phyloP scores from a whole-genome alignment of 35 echinoderm and acorn worm genomes.

The Nesometra sesokonis region DNA sequence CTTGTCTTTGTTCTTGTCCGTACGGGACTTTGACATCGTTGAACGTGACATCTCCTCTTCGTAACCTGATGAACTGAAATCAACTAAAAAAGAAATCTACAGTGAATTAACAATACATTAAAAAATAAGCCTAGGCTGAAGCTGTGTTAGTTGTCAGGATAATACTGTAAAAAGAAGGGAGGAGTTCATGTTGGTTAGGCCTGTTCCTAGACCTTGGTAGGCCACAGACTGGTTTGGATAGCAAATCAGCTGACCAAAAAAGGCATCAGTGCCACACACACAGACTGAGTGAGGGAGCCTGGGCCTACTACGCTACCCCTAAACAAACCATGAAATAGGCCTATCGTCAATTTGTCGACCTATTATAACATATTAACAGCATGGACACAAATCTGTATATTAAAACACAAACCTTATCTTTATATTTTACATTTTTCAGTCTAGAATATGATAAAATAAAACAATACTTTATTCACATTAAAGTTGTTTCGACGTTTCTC shows the following conservation, averaged over 20 bases:
- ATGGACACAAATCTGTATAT: not conserved
- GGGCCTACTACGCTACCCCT: not conserved
- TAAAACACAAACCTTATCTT: not conserved
- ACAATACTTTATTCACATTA: not conserved
- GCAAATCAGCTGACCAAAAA: too few relatives aligned
- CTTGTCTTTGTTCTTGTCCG: constrained; percentile 82
- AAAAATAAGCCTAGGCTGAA: too few relatives aligned
- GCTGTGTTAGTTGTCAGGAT: too few relatives aligned
- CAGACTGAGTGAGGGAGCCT: too few relatives aligned
- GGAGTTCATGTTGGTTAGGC: too few relatives aligned
- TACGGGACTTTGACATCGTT: constrained; percentile 87
- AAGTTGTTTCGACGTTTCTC: not conserved
- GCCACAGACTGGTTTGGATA: too few relatives aligned
- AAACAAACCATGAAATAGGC: too few relatives aligned
- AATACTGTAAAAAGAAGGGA: too few relatives aligned
- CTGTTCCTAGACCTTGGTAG: too few relatives aligned
- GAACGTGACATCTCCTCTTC: constrained; percentile 55
- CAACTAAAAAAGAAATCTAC: not conserved
- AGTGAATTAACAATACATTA: too few relatives aligned
- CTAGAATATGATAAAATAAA: not conserved
- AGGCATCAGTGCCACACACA: too few relatives aligned
- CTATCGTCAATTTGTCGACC: not conserved
- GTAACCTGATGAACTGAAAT: not conserved
- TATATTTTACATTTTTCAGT: not conserved
- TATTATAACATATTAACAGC: not conserved